These are phyloP conservation scores for Cabera pusaria DNA, from an alignment of 2,888 invertebrate genomes.

Conservation along the genomic window DNA sequence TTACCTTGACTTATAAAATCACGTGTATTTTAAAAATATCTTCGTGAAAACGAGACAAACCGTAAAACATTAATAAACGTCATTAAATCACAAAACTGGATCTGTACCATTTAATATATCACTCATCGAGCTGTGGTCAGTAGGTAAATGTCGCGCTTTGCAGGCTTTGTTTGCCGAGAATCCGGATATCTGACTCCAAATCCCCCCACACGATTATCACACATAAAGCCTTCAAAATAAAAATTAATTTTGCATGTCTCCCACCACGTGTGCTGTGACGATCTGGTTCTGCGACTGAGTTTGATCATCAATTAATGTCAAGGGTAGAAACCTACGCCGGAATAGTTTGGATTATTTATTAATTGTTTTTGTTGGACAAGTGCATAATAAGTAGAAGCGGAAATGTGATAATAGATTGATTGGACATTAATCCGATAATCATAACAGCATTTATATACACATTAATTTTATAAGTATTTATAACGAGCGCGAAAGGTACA, in stretches of 20 bases:
- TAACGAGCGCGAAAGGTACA: too few relatives aligned
- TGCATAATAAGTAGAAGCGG: background rate
- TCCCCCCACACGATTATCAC: too few relatives aligned
- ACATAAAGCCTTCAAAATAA: too few relatives aligned
- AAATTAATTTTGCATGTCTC: conserved; percentile 15
- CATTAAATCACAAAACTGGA: conserved; percentile 31
- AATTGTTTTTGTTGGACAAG: conserved; percentile 9
- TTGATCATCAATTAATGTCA: conserved; percentile 59
- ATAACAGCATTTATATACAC: too few relatives aligned
- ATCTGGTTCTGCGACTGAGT: conserved; percentile 25
- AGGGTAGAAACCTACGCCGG: conserved; percentile 42
- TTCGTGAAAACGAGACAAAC: too few relatives aligned
- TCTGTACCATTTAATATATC: conserved; percentile 33
- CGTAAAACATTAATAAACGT: conserved; percentile 16
- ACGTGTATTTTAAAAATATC: too few relatives aligned
- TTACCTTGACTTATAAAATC: too few relatives aligned
- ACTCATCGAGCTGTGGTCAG: conserved; percentile 29
- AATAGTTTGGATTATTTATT: conserved; percentile 14
- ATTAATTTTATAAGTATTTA: too few relatives aligned
- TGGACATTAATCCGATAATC: too few relatives aligned
- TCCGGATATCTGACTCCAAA: conserved; percentile 40
- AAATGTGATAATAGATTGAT: too few relatives aligned
- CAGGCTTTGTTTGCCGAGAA: conserved; percentile 29
- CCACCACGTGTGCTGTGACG: conserved; percentile 24
- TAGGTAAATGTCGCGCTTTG: conserved; percentile 27